phyloP scores from a whole-genome alignment of 2,888 invertebrate species.

The Drosophila quasianomalipes region DNA sequence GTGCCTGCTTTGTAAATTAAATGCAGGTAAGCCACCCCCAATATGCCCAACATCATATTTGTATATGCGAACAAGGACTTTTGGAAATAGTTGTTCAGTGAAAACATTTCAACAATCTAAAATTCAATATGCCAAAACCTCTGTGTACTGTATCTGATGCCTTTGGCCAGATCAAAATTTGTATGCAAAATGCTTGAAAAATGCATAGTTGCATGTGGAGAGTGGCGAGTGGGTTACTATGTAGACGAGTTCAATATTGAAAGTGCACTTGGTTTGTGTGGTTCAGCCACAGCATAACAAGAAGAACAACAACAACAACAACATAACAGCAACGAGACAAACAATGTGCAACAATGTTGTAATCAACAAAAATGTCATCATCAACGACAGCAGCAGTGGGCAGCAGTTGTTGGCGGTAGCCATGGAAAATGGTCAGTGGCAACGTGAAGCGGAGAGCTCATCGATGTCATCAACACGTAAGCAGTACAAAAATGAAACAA shows the following conservation, averaged over 20 bases:
- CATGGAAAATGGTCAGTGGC: constrained; percentile 58
- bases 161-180: constrained; percentile 47
- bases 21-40: background rate
- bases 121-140: constrained; percentile 39
- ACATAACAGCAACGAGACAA: constrained; percentile 52
- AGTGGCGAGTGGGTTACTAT: constrained; percentile 11
- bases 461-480: constrained; percentile 71
- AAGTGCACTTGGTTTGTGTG: constrained; percentile 68
- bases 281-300: constrained; percentile 53
- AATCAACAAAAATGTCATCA: constrained; percentile 73
- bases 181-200: constrained; percentile 70
- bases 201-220: constrained; percentile 63
- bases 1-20: constrained; percentile 14
- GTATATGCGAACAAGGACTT: constrained; percentile 16
- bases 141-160: constrained; percentile 23
- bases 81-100: constrained; percentile 24
- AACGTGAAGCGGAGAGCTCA: constrained; percentile 64
- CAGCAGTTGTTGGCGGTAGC: constrained; percentile 20
- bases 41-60: background rate
- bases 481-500: constrained; percentile 57
- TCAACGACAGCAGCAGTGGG: constrained; percentile 53
- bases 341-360: constrained; percentile 71
- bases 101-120: constrained; percentile 48
- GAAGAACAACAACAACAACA: constrained; percentile 27
- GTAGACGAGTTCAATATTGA: constrained; percentile 56